Evolutionary conservation across 2,888 invertebrate species (phyloP), one percentile per base, ranked within the genome.

Genomic region (Scrobipalpa atriplicella): DNA sequence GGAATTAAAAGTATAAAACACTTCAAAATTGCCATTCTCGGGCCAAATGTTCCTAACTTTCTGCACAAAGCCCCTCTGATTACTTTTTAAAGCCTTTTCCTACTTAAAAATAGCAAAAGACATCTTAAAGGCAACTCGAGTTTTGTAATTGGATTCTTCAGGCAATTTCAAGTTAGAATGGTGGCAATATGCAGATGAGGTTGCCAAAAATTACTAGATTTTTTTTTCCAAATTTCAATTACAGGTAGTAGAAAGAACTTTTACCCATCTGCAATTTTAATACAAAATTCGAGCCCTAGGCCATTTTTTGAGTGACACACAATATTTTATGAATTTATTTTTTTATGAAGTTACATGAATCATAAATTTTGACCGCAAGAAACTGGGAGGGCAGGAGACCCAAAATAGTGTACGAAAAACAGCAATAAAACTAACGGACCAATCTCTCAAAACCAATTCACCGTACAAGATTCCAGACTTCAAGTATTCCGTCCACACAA

Each of bases 401-500:
- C 38, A 68, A 67, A 69, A 63, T 60, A 60, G 41, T 39, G 21
- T 36, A 21, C 62, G 47, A 65, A 69, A 43, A 66, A 68, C 77
- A 78, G 72, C 77, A 73, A 81, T 81, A 84, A 83, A 87, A 86
- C 80, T 83, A 82, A 85, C 78, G 76, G 84, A 83, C 86, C 87
- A 89, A 90, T 89, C 91, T 86, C 85, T 86, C 85, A 84, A 89
- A 88, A 88, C 86, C 89, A 88, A 90, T 90, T 89, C 90, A 82
- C 84, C 81, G 83, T 86, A 89, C 89, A 90, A 91, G 92, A 91
- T 91, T 92, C 92, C 84, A 85, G 87, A 83, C 86, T 87, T 86
- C 83, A 83, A 87, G 87, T 90, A 91, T 92, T 92, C 92, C 83
- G 83, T 89, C 85, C 90, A 88, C 91, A 92, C 86, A 87, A 85